Evolutionary conservation across 1,140 invertebrate species (phyloP), one percentile per base, ranked within the genome.

Genomic region (Brachystomella parvula): DNA sequence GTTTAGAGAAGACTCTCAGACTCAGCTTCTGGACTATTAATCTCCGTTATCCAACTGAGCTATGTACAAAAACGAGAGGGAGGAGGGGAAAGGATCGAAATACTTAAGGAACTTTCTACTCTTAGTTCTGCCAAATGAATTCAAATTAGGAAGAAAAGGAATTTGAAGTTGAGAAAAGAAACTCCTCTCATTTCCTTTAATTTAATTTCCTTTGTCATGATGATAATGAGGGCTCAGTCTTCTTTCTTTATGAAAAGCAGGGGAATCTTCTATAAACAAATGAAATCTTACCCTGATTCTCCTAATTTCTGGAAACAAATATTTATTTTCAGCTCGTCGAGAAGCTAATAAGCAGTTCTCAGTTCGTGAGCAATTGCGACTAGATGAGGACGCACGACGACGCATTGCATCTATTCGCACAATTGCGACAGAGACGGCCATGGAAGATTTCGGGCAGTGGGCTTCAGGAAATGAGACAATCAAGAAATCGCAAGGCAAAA

Each of bases 331-430:
- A 72, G 71, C 26, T 30, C 64, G 35, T 57, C 68, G 66, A 39
- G 66, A 68, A 39, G 64, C 67, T 29, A 63, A 68, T 35, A 73
- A 67, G 58, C 71, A 73, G 64, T 63, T 64, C 61, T 53, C 64
- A 44, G 63, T 73, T 17, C 64, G 53, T 2, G 68, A 73, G 30
- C 71, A 73, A 61, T 47, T 73, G 58, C 66, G 63, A 3, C n/a
- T 73, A n/a, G 71, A 73, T 61, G 58, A 57, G 0, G 65, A 66
- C n/a, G 65, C 57, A 26, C 57, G 67, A 31, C n/a, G 67, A 56
- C 64, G 71, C 57, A 69, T 73, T n/a, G 59, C 56, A 3, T 15
- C 26, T 6, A 63, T 70, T 28, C 70, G 70, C 62, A 62, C 35
- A 2, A 35, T 44, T 6, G 65, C 68, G 30, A 44, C 62, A 31